These are phyloP conservation scores for Gryllus longicercus DNA, from an alignment of 2,888 invertebrate species.

Conservation along the genomic window DNA sequence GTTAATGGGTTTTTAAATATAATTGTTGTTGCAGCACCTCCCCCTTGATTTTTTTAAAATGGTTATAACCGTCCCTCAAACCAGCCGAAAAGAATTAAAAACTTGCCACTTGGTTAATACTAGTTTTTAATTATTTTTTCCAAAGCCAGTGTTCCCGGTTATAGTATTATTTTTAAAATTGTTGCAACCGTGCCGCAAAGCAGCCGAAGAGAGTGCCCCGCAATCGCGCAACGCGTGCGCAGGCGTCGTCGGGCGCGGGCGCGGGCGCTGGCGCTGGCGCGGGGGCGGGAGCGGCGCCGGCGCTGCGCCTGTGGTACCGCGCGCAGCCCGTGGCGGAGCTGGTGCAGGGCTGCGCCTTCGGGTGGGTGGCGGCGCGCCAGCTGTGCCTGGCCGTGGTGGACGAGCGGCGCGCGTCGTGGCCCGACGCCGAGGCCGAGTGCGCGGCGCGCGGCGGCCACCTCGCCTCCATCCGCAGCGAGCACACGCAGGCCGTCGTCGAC, in stretches of 20 bases:
- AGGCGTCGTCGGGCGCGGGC: no score
- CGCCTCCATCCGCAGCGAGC: slow-evolving; percentile 61
- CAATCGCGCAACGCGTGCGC: slow-evolving; percentile 42
- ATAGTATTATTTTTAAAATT: no score
- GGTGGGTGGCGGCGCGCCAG: slow-evolving; percentile 65
- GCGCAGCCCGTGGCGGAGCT: slow-evolving; percentile 60
- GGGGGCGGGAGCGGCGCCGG: neutral
- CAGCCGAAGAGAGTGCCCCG: slow-evolving; percentile 60
- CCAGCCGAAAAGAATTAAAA: no score
- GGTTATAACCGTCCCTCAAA: no score
- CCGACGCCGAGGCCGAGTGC: slow-evolving; percentile 66
- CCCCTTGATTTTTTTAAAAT: no score
- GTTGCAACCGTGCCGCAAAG: slow-evolving; percentile 54
- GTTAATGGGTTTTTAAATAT: no score
- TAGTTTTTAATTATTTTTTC: no score
- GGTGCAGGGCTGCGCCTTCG: slow-evolving; percentile 65
- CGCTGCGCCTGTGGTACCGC: slow-evolving; percentile 38
- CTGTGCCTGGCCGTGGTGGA: slow-evolving; percentile 64
- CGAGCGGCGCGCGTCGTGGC: slow-evolving; percentile 58
- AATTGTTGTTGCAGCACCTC: no score
- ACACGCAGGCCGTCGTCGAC: slow-evolving; percentile 62
- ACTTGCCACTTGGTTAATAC: no score
- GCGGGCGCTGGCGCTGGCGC: neutral
- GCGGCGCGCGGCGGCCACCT: slow-evolving; percentile 61
- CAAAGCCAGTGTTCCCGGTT: no score